Evolutionary conservation across 2,113 vertebrate species (phyloP).

Genomic region (mouse (Mus musculus)): GRCm39 chr9:21949501-21950000

Average conservation of each 20-base stretch:
- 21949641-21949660: background rate
- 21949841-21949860: background rate
- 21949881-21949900: background rate
- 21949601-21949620: background rate
- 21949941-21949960: background rate
- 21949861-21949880: background rate
- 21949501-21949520: too few relatives aligned
- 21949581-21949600: accelerated
- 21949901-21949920: background rate
- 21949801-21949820: background rate
- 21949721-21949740: background rate
- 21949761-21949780: background rate
- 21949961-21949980: too few relatives aligned
- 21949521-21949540: too few relatives aligned
- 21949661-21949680: background rate
- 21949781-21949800: background rate
- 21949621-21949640: background rate
- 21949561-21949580: too few relatives aligned
- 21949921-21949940: background rate
- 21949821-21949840: background rate
- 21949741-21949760: background rate
- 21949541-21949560: too few relatives aligned
- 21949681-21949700: background rate
- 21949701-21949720: background rate
- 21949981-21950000: background rate